These are phyloP conservation scores for Zoanthus sociatus DNA, from an alignment of 92 coral and sea anemone genomes.

Conservation along the genomic window DNA sequence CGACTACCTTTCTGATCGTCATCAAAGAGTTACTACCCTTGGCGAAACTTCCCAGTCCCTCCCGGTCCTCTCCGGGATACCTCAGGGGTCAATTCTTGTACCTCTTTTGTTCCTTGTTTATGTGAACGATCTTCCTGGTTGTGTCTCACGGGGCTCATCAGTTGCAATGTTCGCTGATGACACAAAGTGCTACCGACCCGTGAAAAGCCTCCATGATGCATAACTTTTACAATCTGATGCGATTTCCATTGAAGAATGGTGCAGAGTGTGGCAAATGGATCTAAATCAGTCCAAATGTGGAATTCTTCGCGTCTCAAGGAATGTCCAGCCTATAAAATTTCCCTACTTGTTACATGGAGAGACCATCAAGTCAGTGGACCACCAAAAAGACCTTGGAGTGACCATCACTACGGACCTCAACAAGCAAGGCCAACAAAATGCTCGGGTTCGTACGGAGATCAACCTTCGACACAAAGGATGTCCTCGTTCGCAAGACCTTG, in stretches of 20 bases:
- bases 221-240: too few relatives aligned
- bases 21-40: slow-evolving; percentile 2
- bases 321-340: too few relatives aligned
- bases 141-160: neutral
- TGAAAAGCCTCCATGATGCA: too few relatives aligned
- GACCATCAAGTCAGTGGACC: neutral
- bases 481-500: slow-evolving; percentile 25
- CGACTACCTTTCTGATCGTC: neutral
- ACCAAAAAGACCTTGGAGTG: neutral
- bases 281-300: too few relatives aligned
- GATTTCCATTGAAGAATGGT: too few relatives aligned
- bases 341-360: neutral
- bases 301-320: too few relatives aligned
- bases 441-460: too few relatives aligned
- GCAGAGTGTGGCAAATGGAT: too few relatives aligned
- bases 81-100: neutral
- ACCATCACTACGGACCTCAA: slow-evolving; percentile 1
- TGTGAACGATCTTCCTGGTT: neutral
- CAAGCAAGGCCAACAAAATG: too few relatives aligned
- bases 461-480: too few relatives aligned
- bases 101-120: neutral
- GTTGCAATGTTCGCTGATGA: neutral
- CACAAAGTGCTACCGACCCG: too few relatives aligned
- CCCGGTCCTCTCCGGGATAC: neutral
- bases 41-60: neutral